phyloP scores from a whole-genome alignment of 2,797 vertebrate species.

The Acanthurus leucopareius region DNA sequence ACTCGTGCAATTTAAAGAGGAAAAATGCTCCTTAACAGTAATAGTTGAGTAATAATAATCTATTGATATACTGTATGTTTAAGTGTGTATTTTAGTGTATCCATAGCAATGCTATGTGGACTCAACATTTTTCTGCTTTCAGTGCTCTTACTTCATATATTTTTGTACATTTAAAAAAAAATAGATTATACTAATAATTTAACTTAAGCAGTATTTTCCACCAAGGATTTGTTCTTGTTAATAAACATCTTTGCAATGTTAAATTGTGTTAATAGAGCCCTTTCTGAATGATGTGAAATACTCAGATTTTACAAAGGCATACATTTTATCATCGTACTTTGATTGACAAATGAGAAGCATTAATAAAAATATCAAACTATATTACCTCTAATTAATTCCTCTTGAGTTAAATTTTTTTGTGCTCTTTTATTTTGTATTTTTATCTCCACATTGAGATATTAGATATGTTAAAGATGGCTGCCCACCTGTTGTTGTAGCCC shows the following conservation, averaged over 20 bases:
- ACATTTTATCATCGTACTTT: not conserved
- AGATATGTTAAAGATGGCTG: not conserved
- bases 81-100: not conserved
- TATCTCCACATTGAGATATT: not conserved
- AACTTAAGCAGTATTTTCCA: too few species aligned
- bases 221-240: too few species aligned
- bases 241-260: too few species aligned
- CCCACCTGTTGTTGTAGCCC: not conserved
- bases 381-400: not conserved
- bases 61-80: not conserved
- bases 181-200: too few species aligned
- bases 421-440: not conserved
- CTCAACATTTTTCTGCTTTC: not conserved
- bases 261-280: too few species aligned
- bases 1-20: not conserved
- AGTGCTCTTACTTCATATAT: not conserved
- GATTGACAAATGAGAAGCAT: too few species aligned
- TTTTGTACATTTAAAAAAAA: not conserved
- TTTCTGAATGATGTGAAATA: too few species aligned
- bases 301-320: not conserved
- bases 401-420: not conserved
- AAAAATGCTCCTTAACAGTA: not conserved
- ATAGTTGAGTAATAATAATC: not conserved
- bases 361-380: not conserved
- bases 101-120: not conserved